These are phyloP conservation scores for Gisinianus flammeolus DNA, from an alignment of 2,888 invertebrate genomes.

Conservation along the genomic window DNA sequence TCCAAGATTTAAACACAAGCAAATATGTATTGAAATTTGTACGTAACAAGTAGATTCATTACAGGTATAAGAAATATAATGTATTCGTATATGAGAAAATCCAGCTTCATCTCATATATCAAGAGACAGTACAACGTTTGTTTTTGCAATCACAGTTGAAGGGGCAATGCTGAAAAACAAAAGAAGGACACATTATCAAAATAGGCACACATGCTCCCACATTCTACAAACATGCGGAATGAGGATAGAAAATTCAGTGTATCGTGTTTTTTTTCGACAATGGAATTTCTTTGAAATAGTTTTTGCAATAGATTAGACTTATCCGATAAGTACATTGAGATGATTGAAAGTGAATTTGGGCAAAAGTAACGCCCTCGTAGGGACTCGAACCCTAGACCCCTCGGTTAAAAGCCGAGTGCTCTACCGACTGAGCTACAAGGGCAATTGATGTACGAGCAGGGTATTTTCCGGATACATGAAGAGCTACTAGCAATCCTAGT, in stretches of 20 bases:
- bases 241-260: background rate
- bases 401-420: conserved; percentile 57
- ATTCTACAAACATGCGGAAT: background rate
- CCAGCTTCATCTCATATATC: background rate
- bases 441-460: conserved; percentile 18
- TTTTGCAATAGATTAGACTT: background rate
- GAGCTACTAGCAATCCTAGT: no score
- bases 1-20: no score
- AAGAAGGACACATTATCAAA: background rate
- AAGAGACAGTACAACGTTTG: conserved; percentile 9
- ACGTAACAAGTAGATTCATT: no score
- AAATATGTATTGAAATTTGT: no score
- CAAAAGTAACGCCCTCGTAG: conserved; percentile 43
- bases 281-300: no score
- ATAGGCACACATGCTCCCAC: background rate
- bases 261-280: background rate
- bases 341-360: no score
- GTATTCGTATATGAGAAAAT: no score
- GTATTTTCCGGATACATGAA: no score
- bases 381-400: conserved; percentile 56
- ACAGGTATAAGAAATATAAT: no score
- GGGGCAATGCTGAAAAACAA: conserved; percentile 21
- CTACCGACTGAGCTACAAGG: conserved; percentile 57
- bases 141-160: conserved; percentile 28
- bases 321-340: no score